Evolutionary conservation across 2,113 vertebrate genomes (phyloP), one percentile per base, ranked within the genome.

Genomic region (Paraplagusia blochii): DNA sequence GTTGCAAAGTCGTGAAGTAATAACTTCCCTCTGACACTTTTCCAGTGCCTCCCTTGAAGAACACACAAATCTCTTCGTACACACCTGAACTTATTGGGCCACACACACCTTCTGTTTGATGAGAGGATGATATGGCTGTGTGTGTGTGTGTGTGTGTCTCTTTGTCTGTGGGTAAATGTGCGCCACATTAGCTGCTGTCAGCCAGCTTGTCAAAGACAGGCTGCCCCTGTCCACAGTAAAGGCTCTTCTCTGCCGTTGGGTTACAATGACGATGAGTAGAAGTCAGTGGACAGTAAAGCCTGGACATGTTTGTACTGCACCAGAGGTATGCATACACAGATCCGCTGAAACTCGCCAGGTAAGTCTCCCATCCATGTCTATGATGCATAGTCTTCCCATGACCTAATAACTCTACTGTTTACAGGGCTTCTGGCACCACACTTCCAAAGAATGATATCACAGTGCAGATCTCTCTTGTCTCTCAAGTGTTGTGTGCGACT

Each of bases 221-320:
- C 85, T 71, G 79, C 82, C 77, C 82, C 79, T 57, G 90, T 92
- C 92, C 89, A 88, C 93, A 93, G 78, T 96, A 95, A 93, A 94
- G 72, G 93, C 95, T 93, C 94, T 92, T 93, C 94, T 93, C 93
- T 92, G 94, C 96, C 95, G 92, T 98, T 93, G 93, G 83, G 89
- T 96, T 94, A 93, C 95, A 93, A 93, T 98, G 95, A 95, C 93
- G 95, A 98, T 96, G 93, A 93, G 85, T 99, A 98, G 95, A 94
- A 92, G 93, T 94, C 93, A 97, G 93, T 98, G 96, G 95, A 97
- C 95, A 94, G 93, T 97, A 96, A 94, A 95, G 95, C 94, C 97
- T 93, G 95, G 96, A 99, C 95, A 93, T 98, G 93, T 94, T 94
- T 94, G 92, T 94, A 93, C 94, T 94, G 89, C 94, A 94, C 95